Conservation (phyloP, 2,797 vertebrate species). For the Chrosomus eos region DNA sequence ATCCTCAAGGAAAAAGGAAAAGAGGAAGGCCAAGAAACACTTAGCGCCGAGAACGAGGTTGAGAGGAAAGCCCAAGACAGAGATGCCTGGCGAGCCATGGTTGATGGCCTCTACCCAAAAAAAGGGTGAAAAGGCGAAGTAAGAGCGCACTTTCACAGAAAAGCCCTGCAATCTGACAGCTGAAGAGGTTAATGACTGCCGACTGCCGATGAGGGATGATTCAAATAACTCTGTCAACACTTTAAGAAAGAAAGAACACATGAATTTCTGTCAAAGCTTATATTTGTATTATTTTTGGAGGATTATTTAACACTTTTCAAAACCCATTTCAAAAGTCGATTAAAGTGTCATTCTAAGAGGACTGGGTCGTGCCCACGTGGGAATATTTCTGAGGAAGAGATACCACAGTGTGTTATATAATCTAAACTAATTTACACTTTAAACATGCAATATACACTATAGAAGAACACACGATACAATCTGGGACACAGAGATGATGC, state of each 20-base stretch:
- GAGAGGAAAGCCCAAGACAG: neutral
- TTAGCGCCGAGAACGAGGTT: neutral
- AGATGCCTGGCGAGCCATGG: neutral
- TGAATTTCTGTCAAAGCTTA: neutral
- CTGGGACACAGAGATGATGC: conserved; percentile 26
- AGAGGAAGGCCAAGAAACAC: neutral
- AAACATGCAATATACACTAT: neutral
- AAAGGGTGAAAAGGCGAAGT: neutral
- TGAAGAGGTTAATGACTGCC: conserved; percentile 5
- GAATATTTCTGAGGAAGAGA: conserved; percentile 28
- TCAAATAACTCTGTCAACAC: neutral
- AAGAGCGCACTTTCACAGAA: neutral
- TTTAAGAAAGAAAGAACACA: neutral
- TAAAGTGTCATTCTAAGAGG: conserved; percentile 18
- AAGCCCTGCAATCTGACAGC: neutral
- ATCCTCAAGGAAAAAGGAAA: neutral
- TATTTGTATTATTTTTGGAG: conserved; percentile 27
- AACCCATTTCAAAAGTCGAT: conserved; percentile 33
- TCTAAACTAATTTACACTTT: conserved; percentile 43
- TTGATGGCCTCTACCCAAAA: neutral
- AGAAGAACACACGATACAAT: conserved; percentile 26
- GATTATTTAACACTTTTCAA: conserved; percentile 35
- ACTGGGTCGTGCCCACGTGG: neutral
- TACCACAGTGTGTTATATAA: conserved; percentile 11
- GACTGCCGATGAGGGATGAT: neutral